phyloP scores from a whole-genome alignment of 2,113 vertebrate genomes.

The Orthonyx spaldingii region DNA sequence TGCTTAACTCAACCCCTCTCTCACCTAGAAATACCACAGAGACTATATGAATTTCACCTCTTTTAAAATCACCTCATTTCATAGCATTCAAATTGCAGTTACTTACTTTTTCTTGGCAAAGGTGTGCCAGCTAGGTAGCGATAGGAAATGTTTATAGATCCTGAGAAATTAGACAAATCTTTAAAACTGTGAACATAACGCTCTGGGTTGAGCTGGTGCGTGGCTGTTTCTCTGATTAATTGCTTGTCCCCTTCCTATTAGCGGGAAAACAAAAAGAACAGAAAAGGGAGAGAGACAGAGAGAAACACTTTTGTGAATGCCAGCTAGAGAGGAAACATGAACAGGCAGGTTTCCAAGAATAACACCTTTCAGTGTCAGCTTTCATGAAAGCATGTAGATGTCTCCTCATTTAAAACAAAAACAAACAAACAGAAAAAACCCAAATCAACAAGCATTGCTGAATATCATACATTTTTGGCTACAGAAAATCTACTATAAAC shows the following conservation, averaged over 20 bases:
- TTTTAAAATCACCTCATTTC: not conserved
- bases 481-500: not conserved
- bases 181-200: slow-evolving; percentile 87
- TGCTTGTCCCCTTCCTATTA: slow-evolving; percentile 89
- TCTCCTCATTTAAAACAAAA: not conserved
- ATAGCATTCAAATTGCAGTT: not conserved
- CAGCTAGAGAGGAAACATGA: not conserved
- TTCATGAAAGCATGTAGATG: not conserved
- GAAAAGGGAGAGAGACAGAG: slow-evolving; percentile 18
- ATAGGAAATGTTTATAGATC: slow-evolving; percentile 92
- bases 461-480: not conserved
- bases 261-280: slow-evolving; percentile 33
- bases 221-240: slow-evolving; percentile 84
- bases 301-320: slow-evolving; percentile 29
- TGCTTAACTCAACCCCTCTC: not conserved
- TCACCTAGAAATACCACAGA: not conserved
- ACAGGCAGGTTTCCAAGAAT: slow-evolving; percentile 2
- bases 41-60: not conserved
- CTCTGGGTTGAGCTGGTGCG: slow-evolving; percentile 85
- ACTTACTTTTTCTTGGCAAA: slow-evolving; percentile 89
- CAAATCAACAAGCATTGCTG: not conserved
- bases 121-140: slow-evolving; percentile 91
- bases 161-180: slow-evolving; percentile 93
- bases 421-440: not conserved
- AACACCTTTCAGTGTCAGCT: not conserved